phyloP scores from a whole-genome alignment of 2,888 invertebrate species.

The Thymelicus sylvestris region DNA sequence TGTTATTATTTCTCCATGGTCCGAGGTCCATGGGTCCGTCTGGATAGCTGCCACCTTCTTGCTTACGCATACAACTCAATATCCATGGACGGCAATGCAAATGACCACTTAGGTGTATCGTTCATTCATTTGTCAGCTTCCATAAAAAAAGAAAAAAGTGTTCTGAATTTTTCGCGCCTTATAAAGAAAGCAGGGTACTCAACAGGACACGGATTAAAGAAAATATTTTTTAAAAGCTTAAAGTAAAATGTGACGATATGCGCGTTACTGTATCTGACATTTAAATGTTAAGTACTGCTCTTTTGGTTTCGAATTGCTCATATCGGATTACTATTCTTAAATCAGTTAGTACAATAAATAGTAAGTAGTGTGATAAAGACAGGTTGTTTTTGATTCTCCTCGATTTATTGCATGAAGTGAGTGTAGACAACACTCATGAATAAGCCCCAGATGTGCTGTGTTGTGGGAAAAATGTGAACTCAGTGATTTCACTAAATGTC shows the following conservation, averaged over 20 bases:
- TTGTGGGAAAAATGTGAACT: background rate
- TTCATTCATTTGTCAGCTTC: no score
- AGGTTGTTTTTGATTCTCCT: background rate
- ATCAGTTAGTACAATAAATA: no score
- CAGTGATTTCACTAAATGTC: background rate
- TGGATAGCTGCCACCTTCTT: no score
- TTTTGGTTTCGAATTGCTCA: constrained; percentile 5
- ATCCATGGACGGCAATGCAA: no score
- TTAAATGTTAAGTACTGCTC: constrained; percentile 27
- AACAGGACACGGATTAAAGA: no score
- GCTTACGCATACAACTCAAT: no score
- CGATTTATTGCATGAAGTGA: constrained; percentile 8
- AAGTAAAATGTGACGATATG: background rate
- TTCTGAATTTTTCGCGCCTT: background rate
- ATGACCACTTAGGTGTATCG: no score
- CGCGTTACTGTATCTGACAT: constrained; percentile 7
- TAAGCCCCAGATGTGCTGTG: background rate
- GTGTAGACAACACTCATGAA: constrained; percentile 7
- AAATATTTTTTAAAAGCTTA: no score
- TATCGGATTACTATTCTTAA: constrained; percentile 9
- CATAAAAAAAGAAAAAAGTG: no score
- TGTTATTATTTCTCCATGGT: no score
- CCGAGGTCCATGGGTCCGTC: no score
- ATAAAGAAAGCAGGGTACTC: background rate
- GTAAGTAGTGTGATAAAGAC: constrained; percentile 14